These are phyloP conservation scores for Drosophila paranaensis DNA, from an alignment of 2,888 invertebrate genomes.

Conservation along the genomic window DNA sequence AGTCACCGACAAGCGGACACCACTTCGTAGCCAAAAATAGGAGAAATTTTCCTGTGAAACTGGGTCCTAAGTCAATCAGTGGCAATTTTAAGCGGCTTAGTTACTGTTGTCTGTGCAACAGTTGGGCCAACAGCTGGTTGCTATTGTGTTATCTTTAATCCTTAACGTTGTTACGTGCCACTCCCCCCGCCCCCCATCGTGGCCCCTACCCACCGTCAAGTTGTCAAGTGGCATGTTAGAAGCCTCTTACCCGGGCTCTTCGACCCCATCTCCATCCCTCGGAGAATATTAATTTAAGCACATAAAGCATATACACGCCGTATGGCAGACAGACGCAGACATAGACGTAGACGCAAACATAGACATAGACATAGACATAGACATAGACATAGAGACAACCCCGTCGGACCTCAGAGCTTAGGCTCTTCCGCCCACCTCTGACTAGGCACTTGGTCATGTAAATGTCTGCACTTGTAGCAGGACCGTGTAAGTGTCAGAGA, in stretches of 20 bases:
- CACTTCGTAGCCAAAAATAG: not conserved
- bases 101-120: slow-evolving; percentile 55
- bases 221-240: slow-evolving; percentile 63
- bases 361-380: slow-evolving; percentile 16
- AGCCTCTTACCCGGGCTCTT: slow-evolving; percentile 46
- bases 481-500: slow-evolving; percentile 47
- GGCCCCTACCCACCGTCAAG: not conserved
- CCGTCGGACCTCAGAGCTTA: slow-evolving; percentile 17
- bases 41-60: not conserved
- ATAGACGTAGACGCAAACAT: slow-evolving; percentile 12
- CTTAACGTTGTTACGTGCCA: slow-evolving; percentile 20
- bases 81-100: slow-evolving; percentile 55
- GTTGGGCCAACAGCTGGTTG: slow-evolving; percentile 46
- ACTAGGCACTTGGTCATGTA: slow-evolving; percentile 70
- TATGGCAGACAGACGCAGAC: slow-evolving; percentile 30
- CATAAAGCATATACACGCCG: slow-evolving; percentile 67
- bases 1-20: not conserved
- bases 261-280: slow-evolving; percentile 14
- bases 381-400: slow-evolving; percentile 16
- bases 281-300: slow-evolving; percentile 74
- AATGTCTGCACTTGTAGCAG: slow-evolving; percentile 66
- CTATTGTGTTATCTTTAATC: slow-evolving; percentile 46
- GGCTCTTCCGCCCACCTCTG: slow-evolving; percentile 2
- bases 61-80: slow-evolving; percentile 34
- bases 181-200: not conserved